Conservation (phyloP, 2,888 invertebrate genomes). For the Hydrotaea cyrtoneurina region DNA sequence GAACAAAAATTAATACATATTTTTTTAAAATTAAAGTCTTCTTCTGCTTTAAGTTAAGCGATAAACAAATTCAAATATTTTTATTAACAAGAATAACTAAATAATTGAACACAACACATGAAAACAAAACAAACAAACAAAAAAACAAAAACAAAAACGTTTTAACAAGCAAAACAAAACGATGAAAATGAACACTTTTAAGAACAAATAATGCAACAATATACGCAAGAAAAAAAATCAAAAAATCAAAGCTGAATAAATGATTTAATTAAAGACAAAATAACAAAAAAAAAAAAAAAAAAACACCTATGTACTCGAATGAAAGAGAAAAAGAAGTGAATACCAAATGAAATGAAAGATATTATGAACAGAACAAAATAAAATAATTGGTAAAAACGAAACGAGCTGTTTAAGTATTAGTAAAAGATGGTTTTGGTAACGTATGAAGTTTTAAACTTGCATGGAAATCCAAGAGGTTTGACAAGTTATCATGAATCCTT, state of each 20-base stretch:
- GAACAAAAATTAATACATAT: conserved; percentile 43
- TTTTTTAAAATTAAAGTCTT: conserved; percentile 64
- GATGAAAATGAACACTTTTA: conserved; percentile 1
- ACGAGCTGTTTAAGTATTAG: conserved; percentile 8
- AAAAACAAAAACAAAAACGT: conserved; percentile 35
- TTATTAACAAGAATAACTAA: conserved; percentile 49
- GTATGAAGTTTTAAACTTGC: too few species aligned
- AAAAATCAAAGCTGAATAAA: conserved; percentile 64
- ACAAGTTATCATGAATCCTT: too few species aligned
- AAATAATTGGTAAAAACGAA: conserved; percentile 52
- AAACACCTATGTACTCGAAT: conserved; percentile 25
- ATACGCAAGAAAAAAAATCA: conserved; percentile 64
- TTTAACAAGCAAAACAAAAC: conserved; percentile 35
- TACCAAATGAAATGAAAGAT: conserved; percentile 48
- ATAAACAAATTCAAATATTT: conserved; percentile 62
- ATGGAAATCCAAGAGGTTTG: too few species aligned
- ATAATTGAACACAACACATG: conserved; percentile 52
- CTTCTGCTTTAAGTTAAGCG: conserved; percentile 67
- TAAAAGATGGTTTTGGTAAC: too few species aligned
- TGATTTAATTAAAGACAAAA: conserved; percentile 47
- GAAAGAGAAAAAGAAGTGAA: conserved; percentile 40
- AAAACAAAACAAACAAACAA: conserved; percentile 30
- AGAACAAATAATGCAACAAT: conserved; percentile 40
- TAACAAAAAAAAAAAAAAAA: not conserved
- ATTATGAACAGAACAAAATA: conserved; percentile 50